Conservation (phyloP, 2,888 invertebrate genomes). For the Trachelus troglodyta region DNA sequence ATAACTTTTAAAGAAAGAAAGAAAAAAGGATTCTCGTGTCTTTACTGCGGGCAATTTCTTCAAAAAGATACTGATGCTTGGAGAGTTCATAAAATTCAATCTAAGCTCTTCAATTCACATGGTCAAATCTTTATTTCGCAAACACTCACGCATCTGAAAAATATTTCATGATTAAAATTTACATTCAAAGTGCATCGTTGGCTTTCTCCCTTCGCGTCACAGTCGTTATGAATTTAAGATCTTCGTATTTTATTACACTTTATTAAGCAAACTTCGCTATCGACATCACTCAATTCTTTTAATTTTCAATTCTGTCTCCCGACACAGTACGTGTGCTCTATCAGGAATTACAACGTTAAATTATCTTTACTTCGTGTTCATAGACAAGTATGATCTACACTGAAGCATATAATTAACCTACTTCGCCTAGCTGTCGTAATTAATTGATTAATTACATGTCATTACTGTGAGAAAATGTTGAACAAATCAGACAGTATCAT, state of each 20-base stretch:
- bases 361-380: not conserved
- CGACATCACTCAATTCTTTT: not conserved
- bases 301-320: not conserved
- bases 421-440: constrained; percentile 32
- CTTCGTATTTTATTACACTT: not conserved
- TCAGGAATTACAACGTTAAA: not conserved
- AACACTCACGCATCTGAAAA: not conserved
- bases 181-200: constrained; percentile 51
- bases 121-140: not conserved
- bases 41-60: too few species aligned
- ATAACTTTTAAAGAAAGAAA: not conserved
- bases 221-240: constrained; percentile 29
- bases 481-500: not conserved
- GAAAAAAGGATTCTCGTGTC: too few species aligned
- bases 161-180: constrained; percentile 36
- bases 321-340: not conserved
- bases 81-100: not conserved
- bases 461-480: constrained; percentile 19
- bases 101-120: not conserved
- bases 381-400: not conserved
- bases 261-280: not conserved
- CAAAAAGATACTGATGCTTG: not conserved
- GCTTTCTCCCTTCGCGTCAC: constrained; percentile 24
- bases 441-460: constrained; percentile 41
- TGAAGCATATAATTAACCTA: constrained; percentile 39